A percentile compares a stretch with the other conserved stretches of the same genome.
phyloP scores from a whole-genome alignment of 2,888 invertebrate genomes.

The Drosophila monieri region DNA sequence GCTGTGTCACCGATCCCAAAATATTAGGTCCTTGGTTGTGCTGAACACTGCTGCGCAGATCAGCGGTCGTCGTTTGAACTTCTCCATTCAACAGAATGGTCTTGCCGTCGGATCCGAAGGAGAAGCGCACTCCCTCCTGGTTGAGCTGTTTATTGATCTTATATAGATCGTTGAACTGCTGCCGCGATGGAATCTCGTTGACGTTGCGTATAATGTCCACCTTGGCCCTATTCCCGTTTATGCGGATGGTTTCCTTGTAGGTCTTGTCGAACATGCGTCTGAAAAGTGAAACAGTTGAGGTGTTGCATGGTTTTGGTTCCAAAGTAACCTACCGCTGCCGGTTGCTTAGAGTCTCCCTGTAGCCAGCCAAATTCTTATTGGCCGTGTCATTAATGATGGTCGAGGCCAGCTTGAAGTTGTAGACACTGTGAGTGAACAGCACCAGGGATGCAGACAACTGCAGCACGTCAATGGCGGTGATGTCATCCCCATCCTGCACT shows the following conservation, averaged over 20 bases:
- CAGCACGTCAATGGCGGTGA: constrained; percentile 68
- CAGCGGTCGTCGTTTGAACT: constrained; percentile 59
- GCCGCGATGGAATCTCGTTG: constrained; percentile 78
- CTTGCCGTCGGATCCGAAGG: constrained; percentile 69
- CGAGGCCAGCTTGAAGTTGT: constrained; percentile 81
- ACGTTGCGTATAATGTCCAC: constrained; percentile 80
- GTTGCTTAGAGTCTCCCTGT: constrained; percentile 74
- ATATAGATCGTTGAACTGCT: constrained; percentile 80
- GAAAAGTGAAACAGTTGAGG: constrained; percentile 1
- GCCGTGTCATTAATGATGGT: constrained; percentile 71
- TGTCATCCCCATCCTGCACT: constrained; percentile 71
- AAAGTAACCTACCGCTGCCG: constrained; percentile 70
- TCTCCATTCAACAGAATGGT: constrained; percentile 78
- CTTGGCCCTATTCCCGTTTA: constrained; percentile 69
- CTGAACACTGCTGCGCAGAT: constrained; percentile 77
- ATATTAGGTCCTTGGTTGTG: constrained; percentile 73
- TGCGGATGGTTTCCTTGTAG: constrained; percentile 76
- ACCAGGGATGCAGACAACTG: constrained; percentile 81
- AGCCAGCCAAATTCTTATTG: constrained; percentile 59
- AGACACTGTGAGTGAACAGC: constrained; percentile 81
- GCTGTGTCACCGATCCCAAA: constrained; percentile 63
- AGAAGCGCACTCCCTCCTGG: constrained; percentile 64
- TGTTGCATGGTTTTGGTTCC: background rate
- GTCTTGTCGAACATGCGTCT: constrained; percentile 80
- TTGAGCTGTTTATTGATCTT: constrained; percentile 77